Conservation (phyloP, 1,140 invertebrate genomes). For the Tetramorium parvispinum region DNA sequence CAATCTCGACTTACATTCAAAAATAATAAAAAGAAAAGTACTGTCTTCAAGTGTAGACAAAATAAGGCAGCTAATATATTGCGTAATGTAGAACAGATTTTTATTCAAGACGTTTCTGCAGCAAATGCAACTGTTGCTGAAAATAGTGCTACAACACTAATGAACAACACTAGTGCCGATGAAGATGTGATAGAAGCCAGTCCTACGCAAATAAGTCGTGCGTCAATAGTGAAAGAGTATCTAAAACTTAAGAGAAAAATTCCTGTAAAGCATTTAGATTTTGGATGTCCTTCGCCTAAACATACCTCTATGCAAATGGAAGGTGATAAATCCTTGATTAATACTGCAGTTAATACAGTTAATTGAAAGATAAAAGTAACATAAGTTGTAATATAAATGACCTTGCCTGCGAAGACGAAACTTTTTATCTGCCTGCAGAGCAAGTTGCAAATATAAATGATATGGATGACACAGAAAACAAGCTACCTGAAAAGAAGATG, state of each 20-base stretch:
- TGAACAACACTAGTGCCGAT: background rate
- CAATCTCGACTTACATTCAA: constrained; percentile 72
- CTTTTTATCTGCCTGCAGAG: constrained; percentile 66
- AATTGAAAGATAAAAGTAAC: background rate
- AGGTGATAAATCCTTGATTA: background rate
- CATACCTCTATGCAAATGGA: background rate
- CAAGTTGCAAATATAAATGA: constrained; percentile 32
- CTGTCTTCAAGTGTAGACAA: background rate
- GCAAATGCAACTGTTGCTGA: background rate
- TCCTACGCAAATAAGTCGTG: constrained; percentile 29
- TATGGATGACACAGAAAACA: constrained; percentile 49
- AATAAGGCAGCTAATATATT: background rate
- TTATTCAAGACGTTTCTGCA: background rate
- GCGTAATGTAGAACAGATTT: background rate
- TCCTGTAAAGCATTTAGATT: background rate
- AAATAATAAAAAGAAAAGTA: constrained; percentile 38
- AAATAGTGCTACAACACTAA: background rate
- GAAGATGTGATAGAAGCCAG: constrained; percentile 62
- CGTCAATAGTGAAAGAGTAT: background rate
- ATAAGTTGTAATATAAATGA: background rate
- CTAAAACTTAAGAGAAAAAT: constrained; percentile 29
- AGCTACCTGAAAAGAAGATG: constrained; percentile 62
- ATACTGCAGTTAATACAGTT: background rate
- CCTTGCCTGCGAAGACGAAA: constrained; percentile 66
- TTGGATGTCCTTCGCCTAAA: background rate